A percentile compares a stretch with the other conserved stretches of the same genome.
phyloP scores from a whole-genome alignment of 2,888 invertebrate species.

The Balanococcus diminutus region DNA sequence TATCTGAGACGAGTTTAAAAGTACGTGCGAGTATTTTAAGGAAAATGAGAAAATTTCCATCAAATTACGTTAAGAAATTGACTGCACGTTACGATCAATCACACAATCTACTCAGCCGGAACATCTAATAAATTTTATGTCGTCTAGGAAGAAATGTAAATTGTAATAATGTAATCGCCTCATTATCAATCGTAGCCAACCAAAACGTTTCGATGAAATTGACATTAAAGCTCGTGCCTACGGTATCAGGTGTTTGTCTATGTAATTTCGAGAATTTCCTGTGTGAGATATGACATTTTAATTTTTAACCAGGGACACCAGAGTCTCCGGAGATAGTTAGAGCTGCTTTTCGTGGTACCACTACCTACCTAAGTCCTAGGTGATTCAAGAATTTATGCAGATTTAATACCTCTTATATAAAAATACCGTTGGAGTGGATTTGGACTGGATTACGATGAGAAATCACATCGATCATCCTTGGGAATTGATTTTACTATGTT shows the following conservation, averaged over 20 bases:
- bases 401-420: not conserved
- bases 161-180: not conserved
- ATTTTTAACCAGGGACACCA: not conserved
- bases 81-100: slow-evolving; percentile 20
- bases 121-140: slow-evolving; percentile 32
- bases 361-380: not conserved
- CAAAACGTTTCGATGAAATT: not conserved
- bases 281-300: not conserved
- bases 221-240: slow-evolving; percentile 8
- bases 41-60: not conserved
- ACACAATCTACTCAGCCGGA: not conserved
- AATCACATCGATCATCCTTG: slow-evolving; percentile 27
- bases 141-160: not conserved
- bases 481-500: not conserved
- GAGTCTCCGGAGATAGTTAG: not conserved
- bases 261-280: not conserved
- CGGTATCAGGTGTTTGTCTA: not conserved
- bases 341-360: no score
- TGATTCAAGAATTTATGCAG: not conserved
- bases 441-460: not conserved
- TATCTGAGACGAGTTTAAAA: not conserved
- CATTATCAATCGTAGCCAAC: slow-evolving; percentile 13
- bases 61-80: not conserved
- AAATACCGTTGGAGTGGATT: no score
- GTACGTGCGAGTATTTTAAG: not conserved